These are phyloP conservation scores for Acronicta psi DNA, from an alignment of 2,888 invertebrate genomes.

Conservation along the genomic window DNA sequence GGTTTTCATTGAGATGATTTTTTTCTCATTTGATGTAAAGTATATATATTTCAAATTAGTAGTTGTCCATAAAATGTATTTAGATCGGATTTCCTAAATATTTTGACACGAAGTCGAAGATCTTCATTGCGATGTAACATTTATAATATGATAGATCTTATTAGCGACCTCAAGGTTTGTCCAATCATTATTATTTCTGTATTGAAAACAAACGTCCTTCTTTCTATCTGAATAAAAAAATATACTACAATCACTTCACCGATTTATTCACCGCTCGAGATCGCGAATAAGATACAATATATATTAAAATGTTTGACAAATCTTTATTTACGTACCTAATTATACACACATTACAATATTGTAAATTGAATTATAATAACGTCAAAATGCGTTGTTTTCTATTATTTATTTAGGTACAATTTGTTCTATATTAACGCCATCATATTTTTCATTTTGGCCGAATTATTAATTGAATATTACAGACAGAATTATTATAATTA, in stretches of 20 bases:
- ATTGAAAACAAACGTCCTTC: too few species aligned
- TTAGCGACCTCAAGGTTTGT: conserved; percentile 24
- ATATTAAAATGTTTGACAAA: conserved; percentile 7
- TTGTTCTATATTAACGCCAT: conserved; percentile 42
- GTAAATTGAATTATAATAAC: conserved; percentile 45
- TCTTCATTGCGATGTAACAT: conserved; percentile 18
- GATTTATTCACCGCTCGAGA: conserved; percentile 13
- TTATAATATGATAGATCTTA: conserved; percentile 21
- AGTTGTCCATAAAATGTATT: conserved; percentile 21
- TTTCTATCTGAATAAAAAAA: too few species aligned
- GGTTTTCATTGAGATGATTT: too few species aligned
- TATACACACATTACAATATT: conserved; percentile 41
- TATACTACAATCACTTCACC: background rate
- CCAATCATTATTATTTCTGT: too few species aligned
- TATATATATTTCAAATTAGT: conserved; percentile 15
- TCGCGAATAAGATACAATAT: conserved; percentile 24
- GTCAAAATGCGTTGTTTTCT: conserved; percentile 39
- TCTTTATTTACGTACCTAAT: conserved; percentile 13
- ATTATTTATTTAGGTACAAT: conserved; percentile 49
- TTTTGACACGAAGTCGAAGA: conserved; percentile 21
- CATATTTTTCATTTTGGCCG: conserved; percentile 27
- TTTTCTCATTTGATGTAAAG: conserved; percentile 2
- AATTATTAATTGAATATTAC: conserved; percentile 32
- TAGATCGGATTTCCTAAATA: conserved; percentile 21
- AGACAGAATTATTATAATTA: conserved; percentile 12